Evolutionary conservation across 2,888 invertebrate genomes (phyloP), one percentile per base, ranked within the genome.

Genomic region (Pristionchus entomophagus): DNA sequence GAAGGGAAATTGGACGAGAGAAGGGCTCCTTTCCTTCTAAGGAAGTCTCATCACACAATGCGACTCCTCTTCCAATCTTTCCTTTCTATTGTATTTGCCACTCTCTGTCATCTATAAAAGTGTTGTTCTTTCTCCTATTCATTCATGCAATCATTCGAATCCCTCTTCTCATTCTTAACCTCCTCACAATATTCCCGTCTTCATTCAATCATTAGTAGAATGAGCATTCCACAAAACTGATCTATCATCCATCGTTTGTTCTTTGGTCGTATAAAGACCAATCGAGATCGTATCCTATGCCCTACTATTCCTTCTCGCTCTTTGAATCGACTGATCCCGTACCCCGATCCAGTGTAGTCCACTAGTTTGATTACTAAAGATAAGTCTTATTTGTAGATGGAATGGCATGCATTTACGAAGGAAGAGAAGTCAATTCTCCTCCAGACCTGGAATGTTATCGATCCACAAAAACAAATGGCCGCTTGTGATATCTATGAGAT

Each of bases 401-500:
- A 87, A 38, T 89, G 90, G 90, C 89, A 90, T 53, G 86, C 86
- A 26, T 89, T 89, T 80, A 88, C 89, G 12, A 65, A 87, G 14
- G 89, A 89, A 35, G 91, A 91, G 86, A 91, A 90, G 85, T 86
- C 88, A 32, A 87, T 88, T 82, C 85, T 92, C 19, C 88, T 87
- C 65, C 87, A 88, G 41, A 86, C 89, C 4, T 90, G 90, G 90
- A 86, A 69, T 26, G 73, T 88, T 0, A 86, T 90, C 12, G 89
- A 90, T 53, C 86, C 87, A 6, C 87, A 86, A 32, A 90, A 90
- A 86, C 89, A 89, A 77, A 84, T 86, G 41, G 86, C 89, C 22
- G 90, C 88, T 10, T 88, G 89, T 69, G 89, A 90, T 84, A 91
- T 91, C 35, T 92, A 92, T 86, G 89, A 90, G 69, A 92, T 92